phyloP scores from a whole-genome alignment of 1,140 invertebrate species.

The Asobara japonica region DNA sequence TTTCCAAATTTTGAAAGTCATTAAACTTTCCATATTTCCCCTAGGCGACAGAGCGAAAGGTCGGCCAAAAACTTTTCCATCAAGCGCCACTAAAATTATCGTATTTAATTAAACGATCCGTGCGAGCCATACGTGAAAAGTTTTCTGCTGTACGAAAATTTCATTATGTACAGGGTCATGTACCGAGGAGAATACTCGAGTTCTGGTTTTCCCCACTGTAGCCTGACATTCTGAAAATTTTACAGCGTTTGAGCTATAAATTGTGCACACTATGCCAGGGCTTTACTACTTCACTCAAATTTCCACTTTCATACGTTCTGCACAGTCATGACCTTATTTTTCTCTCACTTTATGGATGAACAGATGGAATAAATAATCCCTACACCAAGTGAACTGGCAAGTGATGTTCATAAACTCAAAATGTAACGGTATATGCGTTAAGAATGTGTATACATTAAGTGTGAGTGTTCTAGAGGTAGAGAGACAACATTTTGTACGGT shows the following conservation, averaged over 20 bases:
- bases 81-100: neutral
- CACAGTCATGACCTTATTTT: no score
- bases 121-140: neutral
- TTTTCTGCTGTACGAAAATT: neutral
- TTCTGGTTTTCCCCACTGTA: neutral
- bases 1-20: no score
- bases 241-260: neutral
- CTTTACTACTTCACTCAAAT: neutral
- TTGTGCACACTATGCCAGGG: neutral
- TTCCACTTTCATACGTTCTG: no score
- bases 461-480: no score
- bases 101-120: slow-evolving; percentile 7
- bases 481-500: no score
- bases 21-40: no score
- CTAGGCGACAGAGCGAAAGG: no score
- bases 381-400: no score
- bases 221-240: slow-evolving; percentile 30
- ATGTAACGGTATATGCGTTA: no score
- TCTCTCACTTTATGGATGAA: neutral
- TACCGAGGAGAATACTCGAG: neutral
- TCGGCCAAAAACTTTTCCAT: neutral
- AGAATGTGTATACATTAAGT: no score
- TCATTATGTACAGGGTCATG: slow-evolving; percentile 11
- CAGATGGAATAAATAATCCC: neutral
- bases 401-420: no score